phyloP scores from a whole-genome alignment of 2,113 vertebrate genomes.

The Smithornis capensis region DNA sequence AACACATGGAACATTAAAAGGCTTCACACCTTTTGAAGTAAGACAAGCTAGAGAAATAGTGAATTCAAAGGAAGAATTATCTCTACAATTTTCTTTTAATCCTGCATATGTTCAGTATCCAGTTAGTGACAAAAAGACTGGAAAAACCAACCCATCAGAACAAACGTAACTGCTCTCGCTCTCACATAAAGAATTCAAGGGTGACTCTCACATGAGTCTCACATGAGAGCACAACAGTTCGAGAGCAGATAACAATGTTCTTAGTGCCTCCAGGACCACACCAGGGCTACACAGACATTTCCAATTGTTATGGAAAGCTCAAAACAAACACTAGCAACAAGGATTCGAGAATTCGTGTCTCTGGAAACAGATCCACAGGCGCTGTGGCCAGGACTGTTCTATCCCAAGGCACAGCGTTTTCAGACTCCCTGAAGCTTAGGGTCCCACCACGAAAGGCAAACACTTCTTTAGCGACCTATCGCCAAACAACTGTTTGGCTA shows the following conservation, averaged over 20 bases:
- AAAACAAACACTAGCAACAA: not conserved
- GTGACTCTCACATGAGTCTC: not conserved
- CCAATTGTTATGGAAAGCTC: not conserved
- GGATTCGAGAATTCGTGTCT: not conserved
- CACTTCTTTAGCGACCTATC: not conserved
- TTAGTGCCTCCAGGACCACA: not conserved
- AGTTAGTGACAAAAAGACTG: not conserved
- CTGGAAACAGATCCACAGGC: not conserved
- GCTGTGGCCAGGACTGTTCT: accelerated
- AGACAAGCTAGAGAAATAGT: not conserved
- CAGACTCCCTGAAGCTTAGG: not conserved
- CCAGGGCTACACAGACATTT: not conserved
- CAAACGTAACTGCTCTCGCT: not conserved
- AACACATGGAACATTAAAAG: not conserved
- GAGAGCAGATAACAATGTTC: not conserved
- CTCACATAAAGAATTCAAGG: not conserved
- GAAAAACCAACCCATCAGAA: not conserved
- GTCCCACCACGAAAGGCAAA: not conserved
- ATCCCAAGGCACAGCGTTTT: not conserved
- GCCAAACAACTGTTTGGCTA: not conserved
- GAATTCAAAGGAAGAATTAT: not conserved
- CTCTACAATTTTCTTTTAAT: not conserved
- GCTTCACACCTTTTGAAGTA: not conserved
- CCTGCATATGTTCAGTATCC: not conserved
- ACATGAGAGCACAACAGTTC: not conserved